phyloP scores from a whole-genome alignment of 2,797 vertebrate species.

The Tadarida brasiliensis region DNA sequence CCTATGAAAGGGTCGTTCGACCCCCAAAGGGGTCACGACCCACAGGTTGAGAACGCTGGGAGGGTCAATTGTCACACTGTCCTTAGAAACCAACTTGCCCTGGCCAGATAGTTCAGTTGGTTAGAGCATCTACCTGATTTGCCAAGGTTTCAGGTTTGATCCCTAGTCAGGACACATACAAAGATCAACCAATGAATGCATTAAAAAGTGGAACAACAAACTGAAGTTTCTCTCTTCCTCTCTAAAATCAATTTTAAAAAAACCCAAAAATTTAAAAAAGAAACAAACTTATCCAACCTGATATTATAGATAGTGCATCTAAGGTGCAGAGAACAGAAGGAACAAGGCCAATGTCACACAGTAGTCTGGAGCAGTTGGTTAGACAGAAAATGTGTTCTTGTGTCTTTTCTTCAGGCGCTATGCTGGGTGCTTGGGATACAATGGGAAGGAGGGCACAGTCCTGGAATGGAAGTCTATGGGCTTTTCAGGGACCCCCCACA shows the following conservation, averaged over 20 bases:
- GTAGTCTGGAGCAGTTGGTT: neutral
- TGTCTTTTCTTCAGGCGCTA: neutral
- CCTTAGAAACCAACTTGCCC: neutral
- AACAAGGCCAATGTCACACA: neutral
- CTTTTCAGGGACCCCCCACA: neutral
- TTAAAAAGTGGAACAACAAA: neutral
- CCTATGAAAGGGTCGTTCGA: no score
- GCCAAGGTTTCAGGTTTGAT: neutral
- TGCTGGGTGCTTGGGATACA: neutral
- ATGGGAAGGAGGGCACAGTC: neutral
- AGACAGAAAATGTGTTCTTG: neutral
- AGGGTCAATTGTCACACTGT: neutral
- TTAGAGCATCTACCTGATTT: neutral
- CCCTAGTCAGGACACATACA: neutral
- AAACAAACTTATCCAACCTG: neutral
- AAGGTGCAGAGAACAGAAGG: neutral
- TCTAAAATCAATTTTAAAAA: neutral
- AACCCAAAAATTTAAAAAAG: neutral
- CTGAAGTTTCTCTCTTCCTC: neutral
- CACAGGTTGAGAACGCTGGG: no score
- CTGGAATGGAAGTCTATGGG: neutral
- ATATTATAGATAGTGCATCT: neutral
- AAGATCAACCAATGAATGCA: neutral
- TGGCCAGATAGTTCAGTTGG: neutral
- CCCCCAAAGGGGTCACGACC: no score